Percentiles rank a stretch among this genome's conserved stretches.
Evolutionary conservation across 37 sponge, comb jelly and placozoan species (phyloP).

Genomic region (Theonella swinhoei): DNA sequence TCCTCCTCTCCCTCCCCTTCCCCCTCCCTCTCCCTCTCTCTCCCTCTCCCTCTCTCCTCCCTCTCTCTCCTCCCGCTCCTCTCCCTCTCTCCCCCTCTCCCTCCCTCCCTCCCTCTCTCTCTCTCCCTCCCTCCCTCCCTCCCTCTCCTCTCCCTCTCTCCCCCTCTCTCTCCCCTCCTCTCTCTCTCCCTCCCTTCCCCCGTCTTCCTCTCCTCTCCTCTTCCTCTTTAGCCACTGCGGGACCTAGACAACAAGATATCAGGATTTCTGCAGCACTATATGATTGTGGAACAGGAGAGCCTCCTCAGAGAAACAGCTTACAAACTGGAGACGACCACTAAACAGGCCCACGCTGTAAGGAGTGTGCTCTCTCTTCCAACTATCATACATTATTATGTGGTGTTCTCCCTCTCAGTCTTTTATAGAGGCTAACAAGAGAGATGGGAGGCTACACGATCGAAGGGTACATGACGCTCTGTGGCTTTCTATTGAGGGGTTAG

Average conservation of each 20-base stretch:
- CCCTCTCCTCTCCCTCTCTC: slow-evolving; percentile 13
- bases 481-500: slow-evolving; percentile 53
- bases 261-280: slow-evolving; percentile 42
- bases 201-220: neutral
- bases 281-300: slow-evolving; percentile 39
- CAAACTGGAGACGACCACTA: slow-evolving; percentile 31
- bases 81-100: slow-evolving; percentile 8
- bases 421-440: slow-evolving; percentile 26
- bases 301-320: slow-evolving; percentile 29
- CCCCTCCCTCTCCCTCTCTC: neutral
- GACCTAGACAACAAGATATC: slow-evolving; percentile 31
- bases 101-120: slow-evolving; percentile 12
- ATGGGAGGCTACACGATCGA: slow-evolving; percentile 27
- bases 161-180: slow-evolving; percentile 23
- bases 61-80: neutral
- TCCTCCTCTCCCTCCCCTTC: slow-evolving; percentile 1
- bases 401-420: slow-evolving; percentile 13
- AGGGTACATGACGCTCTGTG: slow-evolving; percentile 39
- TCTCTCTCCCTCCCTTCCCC: neutral
- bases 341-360: slow-evolving; percentile 42
- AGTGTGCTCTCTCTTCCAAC: too few species aligned
- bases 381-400: neutral
- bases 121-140: slow-evolving; percentile 4
- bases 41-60: slow-evolving; percentile 9
- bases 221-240: neutral